Base-by-base conservation (phyloP, 2,797 vertebrate genomes). In the Sebastiscus tertius region DNA sequence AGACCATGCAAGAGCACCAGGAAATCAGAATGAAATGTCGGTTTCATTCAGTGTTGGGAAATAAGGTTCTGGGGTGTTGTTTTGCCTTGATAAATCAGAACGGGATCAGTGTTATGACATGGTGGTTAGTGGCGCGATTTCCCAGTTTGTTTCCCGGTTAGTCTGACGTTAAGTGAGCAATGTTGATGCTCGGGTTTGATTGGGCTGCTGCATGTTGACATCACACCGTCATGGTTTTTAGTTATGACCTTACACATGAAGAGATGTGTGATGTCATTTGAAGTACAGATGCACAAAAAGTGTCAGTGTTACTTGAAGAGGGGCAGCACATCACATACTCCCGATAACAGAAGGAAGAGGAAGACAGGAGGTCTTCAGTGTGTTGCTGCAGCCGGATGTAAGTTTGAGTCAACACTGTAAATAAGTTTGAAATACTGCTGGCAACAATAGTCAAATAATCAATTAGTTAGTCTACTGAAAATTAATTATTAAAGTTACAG, bases 1-100 rank as follows among this genome's bases (percentile, higher is more conserved):
- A 73, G 79, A 77, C 79, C 71, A 34, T 75, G 86, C 69, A 74
- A 72, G 10, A 73, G 82, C 82, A 86, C 77, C 79, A 86, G 83
- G 74, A 89, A 92, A 89, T 90, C 82, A 79, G 71, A 92, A 83
- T 70, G 59, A 74, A 75, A 85, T 81, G 86, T 81, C 31, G 69
- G 85, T 77, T 92, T 90, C 80, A 89, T 87, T 89, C 73, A 80
- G 78, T 26, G 71, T 84, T 72, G 81, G 83, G 86, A 90, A 87
- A 91, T 75, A 72, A 82, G 77, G 70, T 88, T 89, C 74, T 68
- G 67, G 55, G 54, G 29, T 75, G 59, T 75, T 88, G 80, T 89
- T 87, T 84, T 84, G 74, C 27, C 68, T 77, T 71, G 63, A 87
- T 82, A 80, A 81, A 87, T 88, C 73, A 59, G 80, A 31, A 52